These are phyloP conservation scores for Cerastis rubricosa DNA, from an alignment of 2,888 invertebrate species.

Conservation along the genomic window DNA sequence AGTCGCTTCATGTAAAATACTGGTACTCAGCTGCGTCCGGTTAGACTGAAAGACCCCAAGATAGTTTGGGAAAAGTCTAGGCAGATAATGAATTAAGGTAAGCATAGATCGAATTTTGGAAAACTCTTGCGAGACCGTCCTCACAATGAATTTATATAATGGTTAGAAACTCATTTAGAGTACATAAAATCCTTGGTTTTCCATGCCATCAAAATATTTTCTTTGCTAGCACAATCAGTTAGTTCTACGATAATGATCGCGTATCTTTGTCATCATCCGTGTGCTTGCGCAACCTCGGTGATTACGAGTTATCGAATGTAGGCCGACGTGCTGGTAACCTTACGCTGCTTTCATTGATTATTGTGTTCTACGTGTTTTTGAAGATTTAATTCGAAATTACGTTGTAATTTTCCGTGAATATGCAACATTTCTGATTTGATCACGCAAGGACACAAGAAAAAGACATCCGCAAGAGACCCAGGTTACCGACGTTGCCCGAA, in stretches of 20 bases:
- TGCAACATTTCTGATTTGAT: no score
- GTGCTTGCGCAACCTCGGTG: constrained; percentile 54
- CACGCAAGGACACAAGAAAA: no score
- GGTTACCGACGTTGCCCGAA: no score
- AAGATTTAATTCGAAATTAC: background rate
- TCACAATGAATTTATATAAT: background rate
- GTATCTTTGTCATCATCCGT: constrained; percentile 51
- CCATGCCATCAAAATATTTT: constrained; percentile 24
- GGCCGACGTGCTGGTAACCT: constrained; percentile 49
- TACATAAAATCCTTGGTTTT: constrained; percentile 25
- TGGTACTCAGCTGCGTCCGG: background rate
- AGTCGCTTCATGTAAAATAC: no score
- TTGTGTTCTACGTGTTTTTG: constrained; percentile 10
- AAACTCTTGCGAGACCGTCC: background rate
- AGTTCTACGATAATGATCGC: constrained; percentile 51
- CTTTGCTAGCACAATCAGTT: constrained; percentile 31
- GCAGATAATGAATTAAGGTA: no score
- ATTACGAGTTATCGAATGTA: constrained; percentile 58
- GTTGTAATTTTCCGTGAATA: constrained; percentile 15
- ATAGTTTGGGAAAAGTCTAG: no score
- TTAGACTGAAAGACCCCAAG: background rate
- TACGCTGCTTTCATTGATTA: constrained; percentile 40
- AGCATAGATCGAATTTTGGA: background rate
- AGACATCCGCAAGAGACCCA: no score
- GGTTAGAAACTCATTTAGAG: background rate